These are phyloP conservation scores for Tetranychus piercei DNA, from an alignment of 2,888 invertebrate species.

Conservation along the genomic window DNA sequence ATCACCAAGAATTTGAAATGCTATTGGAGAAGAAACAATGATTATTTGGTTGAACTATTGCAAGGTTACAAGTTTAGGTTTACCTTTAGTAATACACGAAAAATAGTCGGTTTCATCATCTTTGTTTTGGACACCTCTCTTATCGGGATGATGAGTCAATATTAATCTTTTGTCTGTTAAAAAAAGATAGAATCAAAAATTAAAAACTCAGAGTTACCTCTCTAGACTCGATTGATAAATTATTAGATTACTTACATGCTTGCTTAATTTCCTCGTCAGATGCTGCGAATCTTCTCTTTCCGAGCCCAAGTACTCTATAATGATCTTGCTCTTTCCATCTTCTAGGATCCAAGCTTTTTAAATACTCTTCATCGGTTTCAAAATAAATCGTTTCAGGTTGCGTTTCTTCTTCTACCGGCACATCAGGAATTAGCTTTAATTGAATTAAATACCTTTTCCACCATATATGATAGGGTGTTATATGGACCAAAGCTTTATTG, in stretches of 20 bases:
- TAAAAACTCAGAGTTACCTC: background rate
- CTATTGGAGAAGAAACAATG: slow-evolving; percentile 33
- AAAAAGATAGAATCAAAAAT: slow-evolving; percentile 15
- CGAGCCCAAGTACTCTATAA: slow-evolving; percentile 81
- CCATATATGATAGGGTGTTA: background rate
- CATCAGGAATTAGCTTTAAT: background rate
- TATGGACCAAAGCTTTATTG: background rate
- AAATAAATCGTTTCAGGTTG: background rate
- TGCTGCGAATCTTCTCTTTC: slow-evolving; percentile 59
- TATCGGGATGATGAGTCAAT: slow-evolving; percentile 91
- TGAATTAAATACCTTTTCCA: background rate
- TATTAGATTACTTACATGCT: slow-evolving; percentile 51
- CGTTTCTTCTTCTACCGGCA: background rate
- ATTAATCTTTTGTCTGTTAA: slow-evolving; percentile 53
- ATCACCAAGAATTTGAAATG: slow-evolving; percentile 74
- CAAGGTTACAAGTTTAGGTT: slow-evolving; percentile 5
- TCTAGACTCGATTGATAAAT: background rate
- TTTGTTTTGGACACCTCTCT: slow-evolving; percentile 74
- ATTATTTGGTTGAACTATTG: slow-evolving; percentile 8
- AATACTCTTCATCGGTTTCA: slow-evolving; percentile 43
- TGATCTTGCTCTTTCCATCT: slow-evolving; percentile 96
- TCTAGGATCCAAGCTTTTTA: slow-evolving; percentile 75
- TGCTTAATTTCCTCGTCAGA: slow-evolving; percentile 80
- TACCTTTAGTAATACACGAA: slow-evolving; percentile 78
- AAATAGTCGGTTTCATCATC: slow-evolving; percentile 74